Base-by-base conservation (phyloP, 2,113 vertebrate genomes). In the Psammodynastes pulverulentus region DNA sequence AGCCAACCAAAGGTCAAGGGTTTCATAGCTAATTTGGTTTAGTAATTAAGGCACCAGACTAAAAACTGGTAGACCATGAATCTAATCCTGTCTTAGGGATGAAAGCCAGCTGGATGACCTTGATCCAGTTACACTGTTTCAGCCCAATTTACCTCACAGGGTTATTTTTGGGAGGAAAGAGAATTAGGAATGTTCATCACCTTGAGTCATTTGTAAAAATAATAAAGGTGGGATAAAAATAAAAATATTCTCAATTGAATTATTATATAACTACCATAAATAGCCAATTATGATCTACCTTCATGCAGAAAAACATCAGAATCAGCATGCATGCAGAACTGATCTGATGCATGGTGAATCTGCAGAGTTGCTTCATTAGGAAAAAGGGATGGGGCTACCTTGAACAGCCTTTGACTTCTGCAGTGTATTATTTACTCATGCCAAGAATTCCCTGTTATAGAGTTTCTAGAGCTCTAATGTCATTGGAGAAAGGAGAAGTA, bases 401-500 rank as follows among this genome's bases (percentile, higher is more conserved):
- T 85, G 52, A 52, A 56, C 4, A 24, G 34, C 51, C 43, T 39
- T 19, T 19, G 7, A 43, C 21, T 43, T 21, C 34, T 19, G 10
- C 49, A 24, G 26, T 26, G 39, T 19, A 54, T 29, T 19, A 1
- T 86, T 84, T 48, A 19, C 6, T 43, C 17, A 21, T 89, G 54
- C 43, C 23, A 39, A 1, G 34, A 56, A 56, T 26, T 45, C 0
- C 0, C 48, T 17, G 21, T 92, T 72, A 26, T 49, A 24, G 49
- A 49, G 15, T 15, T 1, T 24, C 24, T 86, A 52, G 85, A 88
- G 12, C 0, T 87, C 0, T 0, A 0, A 17, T 2, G 2, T 56
- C n/a, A 46, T 62, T 7, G 39, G 39, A 4, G 39, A 15, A 26
- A 89, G 24, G 54, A 62, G 8, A 17, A 79, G 46, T n/a, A 51